Evolutionary conservation across 2,888 invertebrate species (phyloP), one percentile per base, ranked within the genome.

Genomic region (Dione juno): DNA sequence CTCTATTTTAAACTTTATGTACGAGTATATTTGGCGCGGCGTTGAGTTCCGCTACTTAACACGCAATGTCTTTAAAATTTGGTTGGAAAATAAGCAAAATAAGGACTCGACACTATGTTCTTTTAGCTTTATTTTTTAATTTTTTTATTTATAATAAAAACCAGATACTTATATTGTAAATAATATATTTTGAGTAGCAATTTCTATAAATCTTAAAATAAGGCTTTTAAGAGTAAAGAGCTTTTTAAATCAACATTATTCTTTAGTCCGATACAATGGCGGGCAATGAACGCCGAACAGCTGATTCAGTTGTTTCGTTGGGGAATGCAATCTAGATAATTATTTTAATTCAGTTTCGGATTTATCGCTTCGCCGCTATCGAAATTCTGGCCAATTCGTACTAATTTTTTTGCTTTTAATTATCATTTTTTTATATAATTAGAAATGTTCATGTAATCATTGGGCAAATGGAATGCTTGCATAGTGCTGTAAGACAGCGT

Each of bases 251-350:
- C 40, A 52, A 40, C 64, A 21, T 64, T n/a, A 52, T 64, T 64
- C 64, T 64, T 52, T 64, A 40, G 64, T 21, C 52, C 50, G 50
- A 63, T 68, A 64, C 54, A 69, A 64, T 57, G 16, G 67, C 58
- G 68, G 68, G 43, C 61, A 68, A 64, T 48, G 48, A 40, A 45
- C 48, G 48, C 54, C 40, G 48, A 67, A 69, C 71, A 76, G 79
- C 79, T 79, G 80, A 81, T 79, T 76, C 70, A 65, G 74, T 69
- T 71, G 75, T 73, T 76, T 74, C 81, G 79, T 74, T 79, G 77
- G 77, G 72, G 78, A 81, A 81, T 86, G 86, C 87, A 87, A 88
- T 88, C 82, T 82, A 85, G 84, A 87, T 89, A 88, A 89, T 89
- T 88, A 90, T 88, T 88, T 88, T 87, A 88, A 89, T 88, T 89